Evolutionary conservation across 2,888 invertebrate species (phyloP), one percentile per base, ranked within the genome.

Genomic region (Drosophila planitibia): DNA sequence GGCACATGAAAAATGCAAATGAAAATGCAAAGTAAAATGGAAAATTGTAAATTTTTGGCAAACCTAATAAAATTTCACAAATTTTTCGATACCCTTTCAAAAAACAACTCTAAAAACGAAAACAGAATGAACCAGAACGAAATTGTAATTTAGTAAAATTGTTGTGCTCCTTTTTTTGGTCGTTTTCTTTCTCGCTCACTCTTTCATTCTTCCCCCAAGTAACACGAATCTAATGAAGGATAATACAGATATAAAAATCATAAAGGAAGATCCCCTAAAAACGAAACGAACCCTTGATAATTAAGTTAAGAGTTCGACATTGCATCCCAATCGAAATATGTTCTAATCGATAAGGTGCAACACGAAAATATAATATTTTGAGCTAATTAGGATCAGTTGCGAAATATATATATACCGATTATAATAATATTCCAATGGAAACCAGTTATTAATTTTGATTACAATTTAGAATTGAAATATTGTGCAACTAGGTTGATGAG

Each of bases 41-140:
- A 80, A 89, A 87, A 87, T 90, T 89, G 90, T 90, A 77, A 76
- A 89, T 91, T 90, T 90, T 87, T 79, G 83, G 73, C 75, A 64
- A 69, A 54, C 10, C 32, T 44, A 55, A 58, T 57, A 88, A 90
- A 90, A 88, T 91, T 90, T 78, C 75, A 83, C 89, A 73, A 85
- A 90, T 89, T 89, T 89, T 87, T 89, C 84, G 59, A 49, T 14
- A 32, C 30, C 19, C 28, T 53, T 58, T 39, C 14, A 22, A 49
- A 58, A 55, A 53, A 33, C 28, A 22, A 16, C 4, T 4, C 41
- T 7, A 41, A 32, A 44, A 22, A 35, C 12, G 14, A 33, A 49
- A 49, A 44, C 9, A 47, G 28, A 64, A 52, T 28, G 49, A 54
- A 60, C 44, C 44, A 35, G 65, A 69, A 47, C 52, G 2, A 54